Evolutionary conservation across 2,113 vertebrate genomes (phyloP).

Genomic region (Nyctibius bracteatus): DNA sequence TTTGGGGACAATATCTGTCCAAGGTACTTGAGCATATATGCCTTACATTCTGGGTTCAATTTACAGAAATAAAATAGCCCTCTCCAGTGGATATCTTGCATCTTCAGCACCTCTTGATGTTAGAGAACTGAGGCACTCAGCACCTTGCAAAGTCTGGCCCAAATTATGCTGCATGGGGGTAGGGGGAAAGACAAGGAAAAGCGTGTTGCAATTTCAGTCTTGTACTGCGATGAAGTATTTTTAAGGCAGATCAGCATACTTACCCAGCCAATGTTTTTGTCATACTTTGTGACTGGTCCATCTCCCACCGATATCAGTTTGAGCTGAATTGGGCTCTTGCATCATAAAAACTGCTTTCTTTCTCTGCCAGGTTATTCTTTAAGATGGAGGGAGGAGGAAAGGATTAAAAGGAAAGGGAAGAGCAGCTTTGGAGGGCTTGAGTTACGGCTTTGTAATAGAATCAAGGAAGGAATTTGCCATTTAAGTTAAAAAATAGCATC

Average conservation of each 20-base stretch:
- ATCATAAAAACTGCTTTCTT: neutral
- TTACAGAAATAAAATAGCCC: constrained; percentile 16
- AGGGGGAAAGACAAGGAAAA: constrained; percentile 30
- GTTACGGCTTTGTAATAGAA: neutral
- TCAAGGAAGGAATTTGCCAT: neutral
- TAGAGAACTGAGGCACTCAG: constrained; percentile 44
- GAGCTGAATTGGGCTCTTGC: neutral
- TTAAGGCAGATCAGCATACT: neutral
- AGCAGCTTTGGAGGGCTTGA: neutral
- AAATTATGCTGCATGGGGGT: constrained; percentile 34
- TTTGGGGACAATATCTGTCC: constrained; percentile 51
- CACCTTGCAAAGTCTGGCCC: constrained; percentile 56
- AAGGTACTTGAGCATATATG: constrained; percentile 62
- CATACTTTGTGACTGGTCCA: neutral
- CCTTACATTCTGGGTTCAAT: constrained; percentile 65
- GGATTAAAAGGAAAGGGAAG: neutral
- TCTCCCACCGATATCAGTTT: neutral
- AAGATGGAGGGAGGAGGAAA: neutral
- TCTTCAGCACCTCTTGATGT: constrained; percentile 30
- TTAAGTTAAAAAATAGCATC: neutral
- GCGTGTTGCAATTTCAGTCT: neutral
- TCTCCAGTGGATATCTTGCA: constrained; percentile 12
- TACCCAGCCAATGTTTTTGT: neutral
- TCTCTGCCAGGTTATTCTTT: neutral
- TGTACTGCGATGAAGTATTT: neutral